Evolutionary conservation across 92 coral and sea anemone species (phyloP).

Genomic region (Zoanthus sociatus): DNA sequence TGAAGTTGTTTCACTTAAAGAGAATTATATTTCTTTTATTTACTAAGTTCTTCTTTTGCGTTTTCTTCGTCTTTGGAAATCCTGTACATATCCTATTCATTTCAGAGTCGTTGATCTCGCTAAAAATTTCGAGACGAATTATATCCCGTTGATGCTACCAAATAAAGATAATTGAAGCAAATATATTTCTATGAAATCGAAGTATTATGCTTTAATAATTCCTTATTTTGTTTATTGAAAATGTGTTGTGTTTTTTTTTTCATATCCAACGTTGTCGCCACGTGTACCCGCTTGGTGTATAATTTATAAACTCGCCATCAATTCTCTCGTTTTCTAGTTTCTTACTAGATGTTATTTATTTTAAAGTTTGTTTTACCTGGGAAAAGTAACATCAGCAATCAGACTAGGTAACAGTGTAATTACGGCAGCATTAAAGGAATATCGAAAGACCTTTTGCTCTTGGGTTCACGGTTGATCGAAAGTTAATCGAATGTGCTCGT

Average conservation of each 20-base stretch:
- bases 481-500: neutral
- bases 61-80: no score
- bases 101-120: neutral
- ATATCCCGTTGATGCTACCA: neutral
- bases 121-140: neutral
- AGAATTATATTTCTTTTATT: no score
- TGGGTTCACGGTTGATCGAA: slow-evolving; percentile 22
- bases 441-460: neutral
- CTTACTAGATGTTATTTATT: slow-evolving; percentile 3
- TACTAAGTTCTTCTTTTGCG: no score
- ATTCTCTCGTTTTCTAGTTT: neutral
- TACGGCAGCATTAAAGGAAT: neutral
- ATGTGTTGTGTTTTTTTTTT: slow-evolving; percentile 24
- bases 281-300: slow-evolving; percentile 39
- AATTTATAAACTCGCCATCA: slow-evolving; percentile 24
- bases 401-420: neutral
- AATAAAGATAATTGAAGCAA: slow-evolving; percentile 4
- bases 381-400: no score
- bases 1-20: no score
- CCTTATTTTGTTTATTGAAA: neutral
- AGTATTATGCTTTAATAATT: slow-evolving; percentile 6
- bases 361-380: neutral
- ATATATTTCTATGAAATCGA: neutral
- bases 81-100: neutral
- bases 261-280: slow-evolving; percentile 6